A percentile compares a stretch with the other conserved stretches of the same genome.
Evolutionary conservation across 2,113 vertebrate species (phyloP).

Genomic region (Rostratula benghalensis): DNA sequence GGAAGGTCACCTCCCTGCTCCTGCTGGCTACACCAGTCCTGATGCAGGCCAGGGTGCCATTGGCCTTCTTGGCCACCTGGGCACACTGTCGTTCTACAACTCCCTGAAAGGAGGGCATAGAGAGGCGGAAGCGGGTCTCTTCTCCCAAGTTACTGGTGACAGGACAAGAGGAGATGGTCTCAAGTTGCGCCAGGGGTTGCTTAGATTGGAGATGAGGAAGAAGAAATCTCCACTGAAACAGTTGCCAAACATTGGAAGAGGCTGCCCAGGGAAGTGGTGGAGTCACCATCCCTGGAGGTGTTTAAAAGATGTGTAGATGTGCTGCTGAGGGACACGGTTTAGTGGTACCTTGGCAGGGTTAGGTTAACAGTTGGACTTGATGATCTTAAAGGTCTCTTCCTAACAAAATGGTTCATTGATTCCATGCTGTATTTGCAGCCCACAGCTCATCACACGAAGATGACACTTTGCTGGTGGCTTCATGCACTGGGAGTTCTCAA

Average conservation of each 20-base stretch:
- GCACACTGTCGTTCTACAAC: background rate
- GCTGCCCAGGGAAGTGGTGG: background rate
- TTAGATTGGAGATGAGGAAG: background rate
- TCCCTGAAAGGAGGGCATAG: background rate
- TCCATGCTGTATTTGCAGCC: background rate
- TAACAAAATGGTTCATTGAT: background rate
- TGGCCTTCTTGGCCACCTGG: background rate
- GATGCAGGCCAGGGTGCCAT: too few relatives aligned
- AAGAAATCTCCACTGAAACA: background rate
- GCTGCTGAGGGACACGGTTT: background rate
- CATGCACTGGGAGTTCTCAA: background rate
- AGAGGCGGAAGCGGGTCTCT: background rate
- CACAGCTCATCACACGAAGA: fast-evolving
- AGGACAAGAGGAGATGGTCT: background rate
- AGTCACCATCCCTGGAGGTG: background rate
- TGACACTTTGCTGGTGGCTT: background rate
- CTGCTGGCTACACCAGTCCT: too few relatives aligned
- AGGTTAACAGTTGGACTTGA: background rate
- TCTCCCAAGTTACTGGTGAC: background rate
- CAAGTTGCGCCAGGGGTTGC: background rate
- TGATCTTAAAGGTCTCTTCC: background rate
- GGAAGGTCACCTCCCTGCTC: too few relatives aligned
- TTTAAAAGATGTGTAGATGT: background rate
- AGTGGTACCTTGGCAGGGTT: background rate
- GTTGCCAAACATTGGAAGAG: background rate